These are phyloP conservation scores for Euphydryas editha DNA, from an alignment of 2,888 invertebrate species.

Conservation along the genomic window DNA sequence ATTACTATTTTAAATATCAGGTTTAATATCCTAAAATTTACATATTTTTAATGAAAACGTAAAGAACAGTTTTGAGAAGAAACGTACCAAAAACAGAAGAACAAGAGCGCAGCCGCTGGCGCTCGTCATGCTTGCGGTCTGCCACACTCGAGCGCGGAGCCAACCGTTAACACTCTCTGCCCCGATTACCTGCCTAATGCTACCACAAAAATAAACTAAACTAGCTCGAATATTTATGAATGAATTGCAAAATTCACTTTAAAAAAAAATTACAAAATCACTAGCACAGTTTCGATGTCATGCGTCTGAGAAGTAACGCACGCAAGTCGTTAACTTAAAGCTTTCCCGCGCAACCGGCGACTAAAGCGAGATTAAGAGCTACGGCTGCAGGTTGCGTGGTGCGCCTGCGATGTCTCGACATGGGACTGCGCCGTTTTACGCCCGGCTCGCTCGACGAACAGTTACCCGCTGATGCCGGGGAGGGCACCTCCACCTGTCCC, in stretches of 20 bases:
- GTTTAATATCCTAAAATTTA: neutral
- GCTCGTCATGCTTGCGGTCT: constrained; percentile 82
- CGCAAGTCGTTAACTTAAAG: constrained; percentile 33
- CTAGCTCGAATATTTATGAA: constrained; percentile 41
- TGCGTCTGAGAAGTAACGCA: constrained; percentile 22
- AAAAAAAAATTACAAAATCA: constrained; percentile 38
- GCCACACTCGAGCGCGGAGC: constrained; percentile 81
- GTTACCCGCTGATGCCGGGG: constrained; percentile 67
- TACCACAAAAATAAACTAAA: constrained; percentile 57
- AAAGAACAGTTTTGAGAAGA: constrained; percentile 35
- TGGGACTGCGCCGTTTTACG: constrained; percentile 71
- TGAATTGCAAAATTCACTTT: constrained; percentile 8
- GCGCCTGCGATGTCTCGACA: constrained; percentile 64
- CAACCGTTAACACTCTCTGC: constrained; percentile 83
- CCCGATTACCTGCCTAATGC: constrained; percentile 79
- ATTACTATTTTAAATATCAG: neutral
- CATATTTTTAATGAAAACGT: neutral
- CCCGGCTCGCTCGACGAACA: constrained; percentile 71
- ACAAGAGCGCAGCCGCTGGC: constrained; percentile 73
- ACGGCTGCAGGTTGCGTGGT: constrained; percentile 59
- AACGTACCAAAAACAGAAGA: constrained; percentile 74
- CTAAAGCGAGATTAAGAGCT: constrained; percentile 30
- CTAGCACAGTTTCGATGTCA: constrained; percentile 36
- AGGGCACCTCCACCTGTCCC: constrained; percentile 75
- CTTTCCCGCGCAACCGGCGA: constrained; percentile 47